Base-by-base conservation (phyloP, 2,113 vertebrate species). In the Strix uralensis region DNA sequence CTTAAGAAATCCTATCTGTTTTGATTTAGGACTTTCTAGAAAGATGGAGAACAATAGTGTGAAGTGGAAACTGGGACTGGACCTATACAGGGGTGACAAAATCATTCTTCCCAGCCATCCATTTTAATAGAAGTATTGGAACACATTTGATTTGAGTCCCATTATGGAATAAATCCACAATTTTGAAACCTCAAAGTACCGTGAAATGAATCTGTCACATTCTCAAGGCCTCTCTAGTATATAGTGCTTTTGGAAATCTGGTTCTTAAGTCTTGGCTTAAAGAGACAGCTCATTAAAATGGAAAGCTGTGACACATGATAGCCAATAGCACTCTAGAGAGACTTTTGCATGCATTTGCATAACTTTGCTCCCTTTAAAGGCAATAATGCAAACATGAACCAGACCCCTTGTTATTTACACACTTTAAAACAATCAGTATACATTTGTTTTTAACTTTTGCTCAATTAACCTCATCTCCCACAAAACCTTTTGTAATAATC, bases 201-300 rank as follows among this genome's bases (percentile, higher is more conserved):
- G 0, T 91, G 73, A 96, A 97, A 96, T 79, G 7, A 86, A 92
- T 84, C 86, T 89, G 59, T 84, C 83, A 92, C 55, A 52, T 92
- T 89, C 49, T 92, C 54, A 86, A 91, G 69, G 38, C 44, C 61
- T 92, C 55, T 71, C 42, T 65, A 74, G 66, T 72, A 61, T 8
- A 63, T 25, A 42, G 8, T 0, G 0, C 38, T 57, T 88, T 59
- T 83, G 69, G 27, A 96, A 96, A 93, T 40, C 8, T 49, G 10
- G 3, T 74, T 49, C 57, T 62, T 93, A 78, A 14, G 13, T 66
- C 74, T 70, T 66, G 10, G 44, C 79, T 95, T 85, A 88, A 96
- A 83, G 29, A 92, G 51, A 55, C 11, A 71, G 42, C 29, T 90
- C 3, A 1, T 49, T 93, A 71, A 86, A 95, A 67, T 34, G 47